A percentile compares a stretch with the other conserved stretches of the same genome.
Evolutionary conservation across 1,140 invertebrate genomes (phyloP).

Genomic region (Hylaeus anthracinus): DNA sequence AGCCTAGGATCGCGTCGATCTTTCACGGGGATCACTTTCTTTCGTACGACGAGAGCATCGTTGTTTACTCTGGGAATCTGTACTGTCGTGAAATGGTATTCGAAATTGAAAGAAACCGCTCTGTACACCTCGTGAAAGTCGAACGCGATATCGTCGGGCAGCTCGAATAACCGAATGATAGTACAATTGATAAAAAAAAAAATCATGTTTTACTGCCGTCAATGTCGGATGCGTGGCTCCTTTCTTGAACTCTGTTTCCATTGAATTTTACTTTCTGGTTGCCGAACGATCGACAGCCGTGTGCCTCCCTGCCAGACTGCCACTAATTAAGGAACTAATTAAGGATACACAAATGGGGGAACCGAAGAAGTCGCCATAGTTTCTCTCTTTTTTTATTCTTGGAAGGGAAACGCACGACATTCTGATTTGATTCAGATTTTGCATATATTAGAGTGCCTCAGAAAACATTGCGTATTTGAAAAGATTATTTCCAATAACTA

Average conservation of each 20-base stretch:
- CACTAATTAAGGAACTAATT: slow-evolving; percentile 57
- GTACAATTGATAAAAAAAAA: not conserved
- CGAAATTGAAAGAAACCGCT: not conserved
- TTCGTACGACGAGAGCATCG: not conserved
- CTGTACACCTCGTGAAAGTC: slow-evolving; percentile 45
- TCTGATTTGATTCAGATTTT: not conserved
- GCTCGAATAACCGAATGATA: slow-evolving; percentile 60
- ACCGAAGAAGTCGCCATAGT: slow-evolving; percentile 8
- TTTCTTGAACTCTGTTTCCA: not conserved
- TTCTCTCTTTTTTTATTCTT: not conserved
- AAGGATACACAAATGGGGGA: slow-evolving; percentile 24
- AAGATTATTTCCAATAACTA: too few relatives aligned
- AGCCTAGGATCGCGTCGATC: slow-evolving; percentile 48
- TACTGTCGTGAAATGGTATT: too few relatives aligned
- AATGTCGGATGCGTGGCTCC: not conserved
- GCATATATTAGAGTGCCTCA: not conserved
- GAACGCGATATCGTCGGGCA: slow-evolving; percentile 65
- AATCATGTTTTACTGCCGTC: not conserved
- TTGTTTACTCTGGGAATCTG: too few relatives aligned
- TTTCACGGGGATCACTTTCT: slow-evolving; percentile 35
- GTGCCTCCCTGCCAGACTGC: slow-evolving; percentile 68
- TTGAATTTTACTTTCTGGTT: not conserved
- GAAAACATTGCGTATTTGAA: too few relatives aligned
- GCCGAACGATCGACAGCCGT: slow-evolving; percentile 52
- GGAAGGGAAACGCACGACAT: not conserved